Base-by-base conservation (phyloP, 2,888 invertebrate genomes). In the Leptinotarsa haldemani region DNA sequence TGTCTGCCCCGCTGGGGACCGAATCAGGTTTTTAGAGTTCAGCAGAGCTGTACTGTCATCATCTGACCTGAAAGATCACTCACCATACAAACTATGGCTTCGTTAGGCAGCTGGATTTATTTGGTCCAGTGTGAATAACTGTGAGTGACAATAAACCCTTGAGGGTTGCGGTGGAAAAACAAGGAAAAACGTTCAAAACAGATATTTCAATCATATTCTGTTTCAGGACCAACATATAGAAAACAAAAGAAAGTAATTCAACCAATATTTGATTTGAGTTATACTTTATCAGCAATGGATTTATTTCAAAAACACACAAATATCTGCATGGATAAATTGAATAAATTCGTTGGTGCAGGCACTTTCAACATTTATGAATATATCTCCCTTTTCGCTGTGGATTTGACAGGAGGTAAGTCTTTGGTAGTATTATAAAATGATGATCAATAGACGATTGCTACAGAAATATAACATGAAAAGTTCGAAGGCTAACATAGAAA, bases 191-290 rank as follows among this genome's bases (percentile, higher is more conserved):
- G 1, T 30, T 30, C 1, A 7, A 12, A 40, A 9, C 9, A 40
- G 9, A 40, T 40, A 40, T 40, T 40, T 40, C 1, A 12, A 1
- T 12, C 12, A 40, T 50, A n/a, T 3, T 16, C 64, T 69, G 9
- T 73, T 63, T 74, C 65, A 66, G 74, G 77, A 69, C 70, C 75
- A 48, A 76, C 68, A 46, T 77, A 80, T 61, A 80, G 77, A 70
- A 63, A 73, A 16, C 80, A 81, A 50, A 74, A 77, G 71, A 73
- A 78, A 77, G 73, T 80, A 0, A 80, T 83, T 18, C 82, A 81
- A 48, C 82, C 83, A n/a, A 53, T 81, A 47, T 77, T 82, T 40
- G 75, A 81, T 73, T 40, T 80, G 25, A 80, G 80, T 63, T 82
- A 81, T 71, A 75, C 75, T 9, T 70, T 15, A 4, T 74, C 74